Base-by-base conservation (phyloP, 64 coral and sea anemone species). In the Trachythela sp. region DNA sequence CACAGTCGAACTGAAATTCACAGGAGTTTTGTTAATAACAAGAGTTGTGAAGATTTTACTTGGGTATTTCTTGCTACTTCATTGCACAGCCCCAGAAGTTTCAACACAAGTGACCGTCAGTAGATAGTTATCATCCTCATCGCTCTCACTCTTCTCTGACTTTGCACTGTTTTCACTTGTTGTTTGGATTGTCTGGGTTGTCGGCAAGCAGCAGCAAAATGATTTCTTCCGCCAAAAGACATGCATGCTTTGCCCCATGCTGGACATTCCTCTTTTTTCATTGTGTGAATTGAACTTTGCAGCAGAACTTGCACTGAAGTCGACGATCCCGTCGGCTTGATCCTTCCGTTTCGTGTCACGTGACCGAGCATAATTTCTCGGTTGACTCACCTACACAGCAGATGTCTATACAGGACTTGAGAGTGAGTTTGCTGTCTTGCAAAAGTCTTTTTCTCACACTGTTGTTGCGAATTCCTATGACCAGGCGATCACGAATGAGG, bases 231-330 rank as follows among this genome's bases (percentile, higher is more conserved):
- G 18, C 35, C 48, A 29, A 40, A 86, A n/a, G 37, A 42, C 18
- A 52, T 32, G 51, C 85, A 86, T n/a, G 26, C 51, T 36, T 86
- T 86, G 15, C 85, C 42, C 48, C 85, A 86, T 13, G 40, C 42
- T 49, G 85, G 85, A 52, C 85, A 86, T 48, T 86, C 85, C 45
- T 86, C 85, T 86, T 86, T 86, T 49, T 33, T 86, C 45, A 36
- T 86, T 48, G 32, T 17, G 32, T 86, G 40, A n/a, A 41, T 43
- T n/a, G n/a, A n/a, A n/a, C n/a, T 41, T 86, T 49, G 24, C 85
- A 24, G 36, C 24, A 86, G 48, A 30, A 52, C 45, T 30, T 86
- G 48, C 48, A 48, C 30, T 86, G 17, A 18, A 52, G 13, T 33
- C 51, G 11, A 15, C 42, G 48, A 30, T 48, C 41, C 51, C 35